Conservation (phyloP, 2,888 invertebrate species). For the Drosophila subquinaria region DNA sequence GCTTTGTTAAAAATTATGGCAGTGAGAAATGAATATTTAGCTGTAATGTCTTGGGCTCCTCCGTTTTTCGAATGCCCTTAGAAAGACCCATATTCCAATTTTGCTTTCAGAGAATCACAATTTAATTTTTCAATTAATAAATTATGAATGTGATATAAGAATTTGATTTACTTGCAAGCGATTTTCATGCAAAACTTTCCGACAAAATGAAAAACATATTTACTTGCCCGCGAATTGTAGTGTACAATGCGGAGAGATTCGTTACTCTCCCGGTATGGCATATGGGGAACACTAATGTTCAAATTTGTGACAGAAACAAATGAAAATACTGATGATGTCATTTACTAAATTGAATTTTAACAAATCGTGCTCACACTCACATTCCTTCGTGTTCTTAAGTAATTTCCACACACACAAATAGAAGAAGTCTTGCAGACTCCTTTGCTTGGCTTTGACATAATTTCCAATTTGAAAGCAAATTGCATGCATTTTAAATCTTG, state of each 20-base stretch:
- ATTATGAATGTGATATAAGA: neutral
- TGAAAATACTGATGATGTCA: slow-evolving; percentile 71
- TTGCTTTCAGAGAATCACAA: neutral
- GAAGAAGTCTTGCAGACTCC: slow-evolving; percentile 11
- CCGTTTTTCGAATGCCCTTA: slow-evolving; percentile 26
- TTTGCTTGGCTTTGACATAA: slow-evolving; percentile 45
- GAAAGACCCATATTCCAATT: neutral
- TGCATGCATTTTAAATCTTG: slow-evolving; percentile 46
- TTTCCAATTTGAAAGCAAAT: slow-evolving; percentile 64
- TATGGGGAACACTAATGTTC: slow-evolving; percentile 24
- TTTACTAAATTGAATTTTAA: slow-evolving; percentile 70
- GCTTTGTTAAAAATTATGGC: slow-evolving; percentile 68
- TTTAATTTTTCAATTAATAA: neutral
- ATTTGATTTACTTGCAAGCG: neutral
- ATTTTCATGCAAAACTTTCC: neutral
- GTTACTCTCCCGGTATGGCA: neutral
- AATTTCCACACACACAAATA: neutral
- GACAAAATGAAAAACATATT: neutral
- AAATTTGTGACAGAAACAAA: slow-evolving; percentile 62
- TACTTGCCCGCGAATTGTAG: slow-evolving; percentile 17
- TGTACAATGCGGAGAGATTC: slow-evolving; percentile 15
- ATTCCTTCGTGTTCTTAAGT: slow-evolving; percentile 9
- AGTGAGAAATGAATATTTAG: slow-evolving; percentile 64
- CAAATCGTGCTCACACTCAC: slow-evolving; percentile 29
- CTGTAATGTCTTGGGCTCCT: slow-evolving; percentile 20